phyloP scores from a whole-genome alignment of 37 sponge, comb jelly and placozoan species.

The Cliona cf. orientalis region DNA sequence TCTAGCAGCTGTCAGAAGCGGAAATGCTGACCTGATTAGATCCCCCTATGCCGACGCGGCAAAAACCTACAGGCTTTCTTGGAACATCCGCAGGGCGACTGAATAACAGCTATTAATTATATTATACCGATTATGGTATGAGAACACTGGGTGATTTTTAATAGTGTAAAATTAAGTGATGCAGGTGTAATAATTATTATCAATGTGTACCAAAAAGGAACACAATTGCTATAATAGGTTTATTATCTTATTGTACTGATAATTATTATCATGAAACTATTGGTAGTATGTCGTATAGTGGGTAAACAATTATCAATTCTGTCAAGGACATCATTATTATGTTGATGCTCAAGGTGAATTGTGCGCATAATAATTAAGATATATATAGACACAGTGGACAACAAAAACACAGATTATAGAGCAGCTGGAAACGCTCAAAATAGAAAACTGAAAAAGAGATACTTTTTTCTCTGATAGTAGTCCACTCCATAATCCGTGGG shows the following conservation, averaged over 20 bases:
- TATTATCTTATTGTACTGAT: too few species aligned
- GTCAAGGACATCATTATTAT: too few species aligned
- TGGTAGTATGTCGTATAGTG: too few species aligned
- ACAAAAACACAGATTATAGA: background rate
- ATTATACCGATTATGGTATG: too few species aligned
- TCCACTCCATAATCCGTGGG: background rate
- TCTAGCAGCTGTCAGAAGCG: conserved; percentile 54
- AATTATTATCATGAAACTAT: too few species aligned
- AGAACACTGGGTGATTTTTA: too few species aligned
- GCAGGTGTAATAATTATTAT: background rate
- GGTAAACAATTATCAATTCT: too few species aligned
- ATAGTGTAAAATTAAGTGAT: background rate
- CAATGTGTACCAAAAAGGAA: background rate
- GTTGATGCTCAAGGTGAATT: too few species aligned
- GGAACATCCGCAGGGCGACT: conserved; percentile 65
- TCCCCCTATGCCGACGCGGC: conserved; percentile 76
- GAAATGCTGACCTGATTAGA: conserved; percentile 24
- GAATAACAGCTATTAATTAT: conserved; percentile 4
- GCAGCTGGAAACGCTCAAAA: too few species aligned
- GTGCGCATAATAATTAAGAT: too few species aligned
- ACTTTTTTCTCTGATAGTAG: background rate
- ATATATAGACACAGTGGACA: too few species aligned
- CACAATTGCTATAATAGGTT: background rate
- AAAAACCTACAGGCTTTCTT: conserved; percentile 79
- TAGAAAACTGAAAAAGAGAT: background rate